Evolutionary conservation across 2,113 vertebrate genomes (phyloP).

Genomic region (Lipotes vexillifer): DNA sequence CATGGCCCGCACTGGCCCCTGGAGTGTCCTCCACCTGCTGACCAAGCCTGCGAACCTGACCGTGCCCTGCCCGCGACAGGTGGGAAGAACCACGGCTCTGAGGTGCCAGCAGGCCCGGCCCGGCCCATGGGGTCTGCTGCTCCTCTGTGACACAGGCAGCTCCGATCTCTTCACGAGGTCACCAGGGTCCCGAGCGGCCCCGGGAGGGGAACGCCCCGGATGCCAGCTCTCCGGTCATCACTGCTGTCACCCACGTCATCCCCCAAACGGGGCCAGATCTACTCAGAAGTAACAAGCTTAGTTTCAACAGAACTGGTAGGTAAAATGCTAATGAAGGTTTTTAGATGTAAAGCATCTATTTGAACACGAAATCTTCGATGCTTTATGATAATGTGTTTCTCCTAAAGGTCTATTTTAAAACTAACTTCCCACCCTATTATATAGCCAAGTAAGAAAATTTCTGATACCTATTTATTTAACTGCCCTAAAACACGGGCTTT

Average conservation of each 20-base stretch:
- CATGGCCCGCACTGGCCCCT: accelerated
- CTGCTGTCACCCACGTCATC: no score
- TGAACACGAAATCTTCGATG: background rate
- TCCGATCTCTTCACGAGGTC: no score
- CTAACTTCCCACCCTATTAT: background rate
- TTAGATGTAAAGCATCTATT: background rate
- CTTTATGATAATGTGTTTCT: background rate
- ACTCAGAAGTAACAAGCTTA: background rate
- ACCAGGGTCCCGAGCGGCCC: background rate
- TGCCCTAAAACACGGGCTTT: background rate
- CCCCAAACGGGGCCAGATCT: accelerated
- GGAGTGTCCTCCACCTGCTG: accelerated
- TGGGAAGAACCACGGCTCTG: background rate
- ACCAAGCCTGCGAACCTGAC: background rate
- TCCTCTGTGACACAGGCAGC: accelerated
- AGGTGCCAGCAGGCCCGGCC: accelerated
- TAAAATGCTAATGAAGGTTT: background rate
- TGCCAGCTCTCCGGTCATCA: background rate
- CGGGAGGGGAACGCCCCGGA: accelerated
- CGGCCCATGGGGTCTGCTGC: accelerated
- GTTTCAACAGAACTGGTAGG: background rate
- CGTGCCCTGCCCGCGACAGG: accelerated
- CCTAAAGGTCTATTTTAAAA: background rate
- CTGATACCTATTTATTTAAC: background rate
- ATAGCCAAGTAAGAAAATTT: background rate